Conservation (phyloP, 2,113 vertebrate species). For the Scytalopus superciliaris region DNA sequence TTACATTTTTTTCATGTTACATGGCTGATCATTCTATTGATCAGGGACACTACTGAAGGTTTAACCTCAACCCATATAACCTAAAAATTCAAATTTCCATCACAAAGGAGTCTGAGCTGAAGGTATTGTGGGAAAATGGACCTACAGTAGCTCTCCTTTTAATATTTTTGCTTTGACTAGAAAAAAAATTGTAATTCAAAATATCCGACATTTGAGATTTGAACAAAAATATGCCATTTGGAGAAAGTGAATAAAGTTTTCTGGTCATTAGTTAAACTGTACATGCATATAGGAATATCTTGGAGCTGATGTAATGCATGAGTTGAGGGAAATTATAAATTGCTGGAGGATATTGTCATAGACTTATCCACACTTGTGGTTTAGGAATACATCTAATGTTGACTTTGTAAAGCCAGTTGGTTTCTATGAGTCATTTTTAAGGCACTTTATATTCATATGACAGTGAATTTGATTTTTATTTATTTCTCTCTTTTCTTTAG, state of each 20-base stretch:
- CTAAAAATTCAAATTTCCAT: background rate
- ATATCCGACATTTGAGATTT: background rate
- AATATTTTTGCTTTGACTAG: background rate
- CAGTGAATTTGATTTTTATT: background rate
- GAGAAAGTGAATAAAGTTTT: conserved; percentile 35
- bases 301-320: conserved; percentile 54
- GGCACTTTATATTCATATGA: background rate
- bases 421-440: conserved; percentile 53
- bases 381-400: conserved; percentile 44
- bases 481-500: background rate
- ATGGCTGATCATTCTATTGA: background rate
- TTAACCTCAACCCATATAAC: background rate
- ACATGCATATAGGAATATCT: conserved; percentile 33
- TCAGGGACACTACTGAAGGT: background rate
- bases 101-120: background rate
- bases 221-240: background rate
- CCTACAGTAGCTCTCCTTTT: background rate
- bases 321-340: conserved; percentile 47
- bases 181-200: background rate
- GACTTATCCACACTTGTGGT: conserved; percentile 50
- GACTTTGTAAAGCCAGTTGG: conserved; percentile 30
- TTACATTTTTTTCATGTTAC: background rate
- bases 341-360: conserved; percentile 58
- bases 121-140: background rate
- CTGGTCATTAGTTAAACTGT: conserved; percentile 31